phyloP scores from a whole-genome alignment of 2,797 vertebrate species.

The Atherinosoma microstoma region DNA sequence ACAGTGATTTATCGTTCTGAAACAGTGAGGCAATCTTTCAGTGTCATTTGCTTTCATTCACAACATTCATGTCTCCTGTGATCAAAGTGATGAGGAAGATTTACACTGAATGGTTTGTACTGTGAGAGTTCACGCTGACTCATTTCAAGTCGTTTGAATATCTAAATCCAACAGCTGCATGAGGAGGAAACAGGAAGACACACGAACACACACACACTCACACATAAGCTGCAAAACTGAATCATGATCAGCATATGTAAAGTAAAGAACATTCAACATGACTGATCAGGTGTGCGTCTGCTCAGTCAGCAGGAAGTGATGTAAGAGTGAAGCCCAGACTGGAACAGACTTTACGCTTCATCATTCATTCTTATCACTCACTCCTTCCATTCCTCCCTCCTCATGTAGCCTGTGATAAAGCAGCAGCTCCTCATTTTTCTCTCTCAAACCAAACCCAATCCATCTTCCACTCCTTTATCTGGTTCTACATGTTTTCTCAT shows the following conservation, averaged over 20 bases:
- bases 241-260: slow-evolving; percentile 30
- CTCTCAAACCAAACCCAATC: no score
- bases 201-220: neutral
- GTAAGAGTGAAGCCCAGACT: slow-evolving; percentile 18
- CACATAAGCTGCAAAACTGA: slow-evolving; percentile 25
- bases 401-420: neutral
- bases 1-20: neutral
- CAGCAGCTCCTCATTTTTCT: no score
- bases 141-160: slow-evolving; percentile 25
- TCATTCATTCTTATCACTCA: no score
- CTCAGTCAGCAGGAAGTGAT: slow-evolving; percentile 22
- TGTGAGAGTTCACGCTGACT: slow-evolving; percentile 17
- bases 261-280: slow-evolving; percentile 5
- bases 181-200: slow-evolving; percentile 3
- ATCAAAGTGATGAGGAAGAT: slow-evolving; percentile 13
- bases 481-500: neutral
- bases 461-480: neutral
- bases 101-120: slow-evolving; percentile 5
- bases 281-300: slow-evolving; percentile 11
- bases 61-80: neutral
- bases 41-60: neutral
- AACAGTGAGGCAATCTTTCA: neutral
- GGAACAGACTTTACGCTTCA: no score
- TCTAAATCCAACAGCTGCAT: slow-evolving; percentile 21
- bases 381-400: neutral